These are phyloP conservation scores for Cephus cinctus DNA, from an alignment of 1,140 invertebrate genomes.

Conservation along the genomic window DNA sequence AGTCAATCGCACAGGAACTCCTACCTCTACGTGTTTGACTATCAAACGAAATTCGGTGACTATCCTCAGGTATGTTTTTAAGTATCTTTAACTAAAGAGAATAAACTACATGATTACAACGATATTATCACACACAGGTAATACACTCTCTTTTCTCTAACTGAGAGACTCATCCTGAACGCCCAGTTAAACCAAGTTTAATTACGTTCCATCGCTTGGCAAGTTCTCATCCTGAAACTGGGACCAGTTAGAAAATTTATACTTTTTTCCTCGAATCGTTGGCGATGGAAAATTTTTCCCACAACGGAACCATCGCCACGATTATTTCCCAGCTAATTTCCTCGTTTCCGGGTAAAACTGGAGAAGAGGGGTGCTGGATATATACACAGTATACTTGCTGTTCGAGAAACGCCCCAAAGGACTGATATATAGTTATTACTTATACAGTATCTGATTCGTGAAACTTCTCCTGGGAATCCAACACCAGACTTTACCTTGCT, in stretches of 20 bases:
- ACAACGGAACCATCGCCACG: neutral
- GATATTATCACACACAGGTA: too few relatives aligned
- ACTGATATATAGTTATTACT: conserved; percentile 18
- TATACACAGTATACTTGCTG: conserved; percentile 7
- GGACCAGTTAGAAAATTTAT: too few relatives aligned
- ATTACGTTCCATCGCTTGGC: too few relatives aligned
- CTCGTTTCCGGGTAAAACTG: conserved; percentile 17
- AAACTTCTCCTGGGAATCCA: conserved; percentile 12
- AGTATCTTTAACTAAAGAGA: neutral
- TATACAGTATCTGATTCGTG: conserved; percentile 19
- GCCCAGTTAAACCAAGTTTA: too few relatives aligned
- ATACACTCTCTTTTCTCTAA: too few relatives aligned
- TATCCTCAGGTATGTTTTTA: conserved; percentile 76
- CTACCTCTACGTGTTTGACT: conserved; percentile 91
- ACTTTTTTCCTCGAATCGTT: too few relatives aligned
- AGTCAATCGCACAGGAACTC: conserved; percentile 80
- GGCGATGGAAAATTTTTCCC: neutral
- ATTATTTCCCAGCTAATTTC: conserved; percentile 24
- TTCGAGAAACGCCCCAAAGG: conserved; percentile 7
- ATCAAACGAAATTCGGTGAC: conserved; percentile 89
- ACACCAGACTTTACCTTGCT: too few relatives aligned
- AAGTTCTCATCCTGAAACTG: too few relatives aligned
- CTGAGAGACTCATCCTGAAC: too few relatives aligned
- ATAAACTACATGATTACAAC: neutral
- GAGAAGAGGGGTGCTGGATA: conserved; percentile 16